These are phyloP conservation scores for Tetrapedia diversipes DNA, from an alignment of 2,888 invertebrate genomes.

Conservation along the genomic window DNA sequence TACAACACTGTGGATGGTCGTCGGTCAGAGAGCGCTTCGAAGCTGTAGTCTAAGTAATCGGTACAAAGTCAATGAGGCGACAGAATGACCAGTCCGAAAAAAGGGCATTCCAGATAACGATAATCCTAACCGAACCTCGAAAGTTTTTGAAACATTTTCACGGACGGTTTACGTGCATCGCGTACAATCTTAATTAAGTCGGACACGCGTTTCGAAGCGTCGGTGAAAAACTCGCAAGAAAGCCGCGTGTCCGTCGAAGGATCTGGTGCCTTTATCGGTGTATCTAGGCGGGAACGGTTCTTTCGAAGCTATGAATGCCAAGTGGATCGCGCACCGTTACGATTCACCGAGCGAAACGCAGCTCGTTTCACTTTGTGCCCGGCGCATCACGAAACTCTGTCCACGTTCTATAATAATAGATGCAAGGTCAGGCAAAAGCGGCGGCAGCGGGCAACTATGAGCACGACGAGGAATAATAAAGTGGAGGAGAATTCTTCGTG, in stretches of 20 bases:
- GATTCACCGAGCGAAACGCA: slow-evolving; percentile 9
- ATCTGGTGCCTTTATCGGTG: not conserved
- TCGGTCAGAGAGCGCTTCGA: not conserved
- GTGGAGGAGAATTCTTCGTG: slow-evolving; percentile 42
- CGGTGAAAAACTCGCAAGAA: slow-evolving; percentile 24
- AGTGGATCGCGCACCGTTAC: slow-evolving; percentile 11
- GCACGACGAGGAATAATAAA: slow-evolving; percentile 54
- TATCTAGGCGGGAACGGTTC: not conserved
- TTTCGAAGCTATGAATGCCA: slow-evolving; percentile 18
- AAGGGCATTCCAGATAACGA: slow-evolving; percentile 15
- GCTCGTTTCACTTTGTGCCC: slow-evolving; percentile 6
- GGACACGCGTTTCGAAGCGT: slow-evolving; percentile 13
- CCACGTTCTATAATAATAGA: slow-evolving; percentile 50
- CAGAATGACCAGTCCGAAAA: not conserved
- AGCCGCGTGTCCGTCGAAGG: not conserved
- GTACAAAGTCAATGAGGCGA: slow-evolving; percentile 1
- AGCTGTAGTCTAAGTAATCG: not conserved
- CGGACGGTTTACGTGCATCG: not conserved
- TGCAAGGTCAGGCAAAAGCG: slow-evolving; percentile 31
- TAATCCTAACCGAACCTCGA: slow-evolving; percentile 12
- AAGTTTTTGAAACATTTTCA: slow-evolving; percentile 1
- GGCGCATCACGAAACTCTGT: slow-evolving; percentile 32
- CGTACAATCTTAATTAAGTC: slow-evolving; percentile 42
- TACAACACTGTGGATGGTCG: not conserved
- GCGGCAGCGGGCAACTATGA: slow-evolving; percentile 20